phyloP scores from a whole-genome alignment of 1,140 invertebrate genomes.

The Centruroides sculpturatus region DNA sequence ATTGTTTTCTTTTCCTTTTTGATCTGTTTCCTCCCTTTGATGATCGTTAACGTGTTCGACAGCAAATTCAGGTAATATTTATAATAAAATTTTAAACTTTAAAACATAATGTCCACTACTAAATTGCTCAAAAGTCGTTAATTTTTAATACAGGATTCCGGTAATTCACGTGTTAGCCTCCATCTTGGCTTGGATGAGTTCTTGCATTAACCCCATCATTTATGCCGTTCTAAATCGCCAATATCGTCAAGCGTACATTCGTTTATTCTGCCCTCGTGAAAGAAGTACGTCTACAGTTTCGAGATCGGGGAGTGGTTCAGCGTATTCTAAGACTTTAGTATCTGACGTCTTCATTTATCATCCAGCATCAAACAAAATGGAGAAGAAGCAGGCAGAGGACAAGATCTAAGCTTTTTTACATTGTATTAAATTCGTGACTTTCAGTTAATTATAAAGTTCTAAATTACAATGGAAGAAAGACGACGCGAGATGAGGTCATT shows the following conservation, averaged over 20 bases:
- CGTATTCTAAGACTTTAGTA: conserved; percentile 11
- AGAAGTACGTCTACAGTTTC: not conserved
- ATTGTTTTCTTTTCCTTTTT: conserved; percentile 72
- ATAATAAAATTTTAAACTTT: not conserved
- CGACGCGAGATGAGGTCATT: too few species aligned
- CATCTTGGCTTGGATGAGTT: conserved; percentile 39
- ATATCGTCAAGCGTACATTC: conserved; percentile 60
- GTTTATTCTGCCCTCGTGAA: conserved; percentile 7
- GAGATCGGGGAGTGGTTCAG: conserved; percentile 2
- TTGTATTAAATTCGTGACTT: too few species aligned
- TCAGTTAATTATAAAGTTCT: too few species aligned
- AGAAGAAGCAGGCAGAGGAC: too few species aligned
- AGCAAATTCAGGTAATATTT: not conserved
- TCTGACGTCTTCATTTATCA: conserved; percentile 10
- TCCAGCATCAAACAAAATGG: not conserved
- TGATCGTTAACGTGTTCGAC: conserved; percentile 57
- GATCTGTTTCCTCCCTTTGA: conserved; percentile 65
- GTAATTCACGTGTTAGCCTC: conserved; percentile 44
- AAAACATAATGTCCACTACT: not conserved
- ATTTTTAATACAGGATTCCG: conserved; percentile 39
- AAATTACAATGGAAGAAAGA: too few species aligned
- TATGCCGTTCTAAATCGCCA: conserved; percentile 77
- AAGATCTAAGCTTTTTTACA: too few species aligned
- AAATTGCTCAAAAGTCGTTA: not conserved
- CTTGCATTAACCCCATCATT: conserved; percentile 41